Evolutionary conservation across 2,113 vertebrate species (phyloP).

Genomic region (Corapipo altera): DNA sequence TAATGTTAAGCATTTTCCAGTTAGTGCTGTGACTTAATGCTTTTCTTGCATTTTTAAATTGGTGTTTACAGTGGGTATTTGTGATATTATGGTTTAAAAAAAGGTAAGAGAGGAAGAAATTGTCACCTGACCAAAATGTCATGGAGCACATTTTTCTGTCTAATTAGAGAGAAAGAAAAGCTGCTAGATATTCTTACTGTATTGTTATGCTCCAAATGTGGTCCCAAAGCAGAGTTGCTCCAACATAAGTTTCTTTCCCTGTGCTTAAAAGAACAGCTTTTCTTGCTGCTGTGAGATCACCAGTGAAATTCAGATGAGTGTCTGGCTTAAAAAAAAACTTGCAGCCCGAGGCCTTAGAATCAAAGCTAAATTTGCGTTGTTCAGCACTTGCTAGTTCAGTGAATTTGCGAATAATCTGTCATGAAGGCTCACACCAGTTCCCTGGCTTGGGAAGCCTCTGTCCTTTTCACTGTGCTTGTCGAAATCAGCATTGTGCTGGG

Average conservation of each 20-base stretch:
- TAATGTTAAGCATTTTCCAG: neutral
- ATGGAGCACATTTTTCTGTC: neutral
- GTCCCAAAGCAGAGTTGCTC: neutral
- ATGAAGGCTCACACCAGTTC: neutral
- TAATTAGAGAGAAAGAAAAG: neutral
- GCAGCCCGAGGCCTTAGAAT: neutral
- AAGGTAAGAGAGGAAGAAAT: neutral
- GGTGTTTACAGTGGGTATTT: neutral
- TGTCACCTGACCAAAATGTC: neutral
- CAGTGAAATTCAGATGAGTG: neutral
- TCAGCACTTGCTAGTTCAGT: neutral
- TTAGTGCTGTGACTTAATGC: neutral
- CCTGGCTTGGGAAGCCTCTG: neutral
- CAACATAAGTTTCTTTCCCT: accelerated
- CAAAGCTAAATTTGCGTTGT: neutral
- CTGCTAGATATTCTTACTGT: neutral
- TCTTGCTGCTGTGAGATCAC: neutral
- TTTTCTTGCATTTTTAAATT: neutral
- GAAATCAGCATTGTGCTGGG: neutral
- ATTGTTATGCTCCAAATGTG: neutral
- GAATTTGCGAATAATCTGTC: neutral
- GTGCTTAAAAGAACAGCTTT: neutral
- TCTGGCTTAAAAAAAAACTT: neutral
- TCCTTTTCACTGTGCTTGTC: neutral
- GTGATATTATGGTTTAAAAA: neutral